These are phyloP conservation scores for Temnothorax longispinosus DNA, from an alignment of 1,140 invertebrate genomes.

Conservation along the genomic window DNA sequence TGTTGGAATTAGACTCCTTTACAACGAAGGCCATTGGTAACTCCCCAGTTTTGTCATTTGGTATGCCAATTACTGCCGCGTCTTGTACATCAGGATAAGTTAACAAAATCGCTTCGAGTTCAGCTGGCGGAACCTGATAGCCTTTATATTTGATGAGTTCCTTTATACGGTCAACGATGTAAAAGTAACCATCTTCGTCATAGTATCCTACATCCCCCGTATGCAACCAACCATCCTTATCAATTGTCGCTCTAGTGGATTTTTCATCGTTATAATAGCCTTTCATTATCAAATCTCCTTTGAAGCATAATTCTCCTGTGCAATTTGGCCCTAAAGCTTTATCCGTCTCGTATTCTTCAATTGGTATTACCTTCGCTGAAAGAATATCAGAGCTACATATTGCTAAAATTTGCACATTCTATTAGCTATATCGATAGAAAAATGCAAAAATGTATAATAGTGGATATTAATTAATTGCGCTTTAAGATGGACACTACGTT, in stretches of 20 bases:
- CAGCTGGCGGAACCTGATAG: slow-evolving; percentile 85
- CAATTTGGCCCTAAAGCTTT: slow-evolving; percentile 87
- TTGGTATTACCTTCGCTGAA: slow-evolving; percentile 74
- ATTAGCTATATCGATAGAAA: slow-evolving; percentile 5
- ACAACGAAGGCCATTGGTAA: slow-evolving; percentile 91
- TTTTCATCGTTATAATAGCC: slow-evolving; percentile 74
- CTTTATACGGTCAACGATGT: slow-evolving; percentile 91
- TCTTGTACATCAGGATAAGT: slow-evolving; percentile 89
- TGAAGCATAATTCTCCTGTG: slow-evolving; percentile 89
- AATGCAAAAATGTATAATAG: neutral
- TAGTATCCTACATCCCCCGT: slow-evolving; percentile 91
- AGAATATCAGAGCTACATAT: slow-evolving; percentile 1
- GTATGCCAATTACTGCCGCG: slow-evolving; percentile 90
- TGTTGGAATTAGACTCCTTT: slow-evolving; percentile 80
- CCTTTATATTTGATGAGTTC: slow-evolving; percentile 92
- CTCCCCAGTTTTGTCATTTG: slow-evolving; percentile 89
- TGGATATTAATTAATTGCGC: neutral
- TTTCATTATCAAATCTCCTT: slow-evolving; percentile 78
- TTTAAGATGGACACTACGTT: neutral
- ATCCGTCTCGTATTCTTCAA: slow-evolving; percentile 68
- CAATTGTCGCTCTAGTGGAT: slow-evolving; percentile 78
- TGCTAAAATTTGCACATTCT: neutral
- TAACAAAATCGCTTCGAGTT: slow-evolving; percentile 89
- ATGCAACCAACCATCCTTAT: slow-evolving; percentile 89
- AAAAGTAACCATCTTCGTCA: slow-evolving; percentile 89